Base-by-base conservation (phyloP, 2,113 vertebrate species). In the Gracilinanus agilis region DNA sequence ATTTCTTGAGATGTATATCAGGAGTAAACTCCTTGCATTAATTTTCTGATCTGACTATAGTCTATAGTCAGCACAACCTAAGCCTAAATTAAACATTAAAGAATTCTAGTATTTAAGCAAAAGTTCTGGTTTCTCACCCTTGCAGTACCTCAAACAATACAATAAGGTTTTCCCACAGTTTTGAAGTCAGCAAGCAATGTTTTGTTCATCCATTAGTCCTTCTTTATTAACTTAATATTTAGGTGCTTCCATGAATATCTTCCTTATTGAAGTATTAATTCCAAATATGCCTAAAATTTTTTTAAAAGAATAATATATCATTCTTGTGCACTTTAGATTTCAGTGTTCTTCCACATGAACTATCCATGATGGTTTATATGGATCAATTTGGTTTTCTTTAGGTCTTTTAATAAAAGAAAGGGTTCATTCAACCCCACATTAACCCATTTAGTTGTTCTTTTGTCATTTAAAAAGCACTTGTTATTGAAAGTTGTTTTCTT, bases 401-500 rank as follows among this genome's bases (percentile, higher is more conserved):
- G 49, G 54, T 19, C 9, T 67, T 55, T 91, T 0, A 44, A 53
- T 55, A 91, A 90, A 56, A 23, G 1, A 9, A 13, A 44, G 11
- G 27, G 25, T 55, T 24, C 90, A 54, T 6, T 95, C 94, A 75
- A 93, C 53, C n/a, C 95, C 94, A 56, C 23, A 56, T 83, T 83
- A 40, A 40, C 44, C 34, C 91, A n/a, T n/a, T 92, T 58, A 91
- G 55, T 27, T 91, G 0, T 92, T 44, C 90, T 19, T 54, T 58
- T 92, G n/a, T 95, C 55, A 90, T 93, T 2, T 67, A 54, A 90
- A 89, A 54, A 92, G 21, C 12, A 94, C 44, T 96, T 58, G 54
- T n/a, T 92, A 91, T 95, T 97, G 94, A 53, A 96, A 92, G 93
- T 95, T 53, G 25, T 90, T n/a, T 2, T 96, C 24, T 98, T 97